Conservation (phyloP, 2,888 invertebrate genomes). For the Sclerodermus sp. region DNA sequence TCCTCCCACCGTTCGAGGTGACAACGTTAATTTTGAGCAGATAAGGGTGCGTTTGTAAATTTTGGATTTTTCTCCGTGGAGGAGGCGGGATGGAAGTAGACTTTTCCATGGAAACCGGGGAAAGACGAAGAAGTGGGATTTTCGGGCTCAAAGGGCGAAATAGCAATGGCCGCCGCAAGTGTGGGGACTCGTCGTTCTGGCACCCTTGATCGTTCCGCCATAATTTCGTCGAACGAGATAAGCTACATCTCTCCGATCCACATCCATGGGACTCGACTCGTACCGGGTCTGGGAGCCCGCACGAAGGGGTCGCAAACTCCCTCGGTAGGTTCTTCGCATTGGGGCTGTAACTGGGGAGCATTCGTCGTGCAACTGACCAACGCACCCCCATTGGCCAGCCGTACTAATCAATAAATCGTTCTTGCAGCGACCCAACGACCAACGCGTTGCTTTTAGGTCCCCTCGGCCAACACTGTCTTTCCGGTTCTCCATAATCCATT, state of each 20-base stretch:
- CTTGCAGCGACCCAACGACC: slow-evolving; percentile 35
- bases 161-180: neutral
- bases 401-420: slow-evolving; percentile 54
- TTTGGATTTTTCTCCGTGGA: too few species aligned
- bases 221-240: slow-evolving; percentile 54
- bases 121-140: slow-evolving; percentile 14
- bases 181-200: neutral
- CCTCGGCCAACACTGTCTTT: slow-evolving; percentile 27
- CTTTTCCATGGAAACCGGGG: too few species aligned
- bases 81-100: too few species aligned
- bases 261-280: too few species aligned
- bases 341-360: slow-evolving; percentile 38
- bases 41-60: too few species aligned
- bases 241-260: slow-evolving; percentile 45
- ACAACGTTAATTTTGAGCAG: too few species aligned
- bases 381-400: slow-evolving; percentile 49
- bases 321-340: slow-evolving; percentile 22
- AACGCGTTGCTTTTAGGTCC: slow-evolving; percentile 29
- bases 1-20: too few species aligned
- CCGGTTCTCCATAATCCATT: slow-evolving; percentile 38
- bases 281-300: neutral
- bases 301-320: slow-evolving; percentile 37
- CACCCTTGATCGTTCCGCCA: slow-evolving; percentile 48
- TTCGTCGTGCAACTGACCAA: slow-evolving; percentile 49
- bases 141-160: neutral